phyloP scores from a whole-genome alignment of 2,113 vertebrate species.

The Corythaixoides concolor region DNA sequence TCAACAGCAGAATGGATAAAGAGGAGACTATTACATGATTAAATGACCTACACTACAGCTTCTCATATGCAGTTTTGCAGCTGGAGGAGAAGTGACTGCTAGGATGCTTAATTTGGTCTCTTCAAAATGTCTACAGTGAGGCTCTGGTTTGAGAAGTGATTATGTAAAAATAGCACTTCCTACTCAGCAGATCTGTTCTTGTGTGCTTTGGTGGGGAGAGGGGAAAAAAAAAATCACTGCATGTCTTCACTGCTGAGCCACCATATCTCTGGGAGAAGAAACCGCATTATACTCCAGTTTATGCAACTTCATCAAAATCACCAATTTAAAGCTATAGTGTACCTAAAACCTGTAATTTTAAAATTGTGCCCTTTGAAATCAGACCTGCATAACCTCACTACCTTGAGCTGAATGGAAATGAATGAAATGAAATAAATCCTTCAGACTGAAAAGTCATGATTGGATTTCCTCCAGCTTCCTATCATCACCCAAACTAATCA shows the following conservation, averaged over 20 bases:
- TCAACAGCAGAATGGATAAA: not conserved
- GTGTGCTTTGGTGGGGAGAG: not conserved
- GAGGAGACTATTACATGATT: not conserved
- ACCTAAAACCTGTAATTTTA: conserved; percentile 11
- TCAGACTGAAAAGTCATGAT: conserved; percentile 45
- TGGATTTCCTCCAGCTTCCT: conserved; percentile 51
- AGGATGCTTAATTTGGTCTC: not conserved
- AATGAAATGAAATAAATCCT: conserved; percentile 48
- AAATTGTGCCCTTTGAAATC: conserved; percentile 35
- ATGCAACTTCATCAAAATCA: conserved; percentile 50
- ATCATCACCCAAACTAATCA: conserved; percentile 44
- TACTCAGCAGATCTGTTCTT: conserved; percentile 66
- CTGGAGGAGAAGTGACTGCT: conserved; percentile 8
- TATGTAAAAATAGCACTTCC: conserved; percentile 67
- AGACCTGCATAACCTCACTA: conserved; percentile 45
- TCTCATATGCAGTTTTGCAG: not conserved
- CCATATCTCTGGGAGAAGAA: not conserved
- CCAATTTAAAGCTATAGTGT: conserved; percentile 1
- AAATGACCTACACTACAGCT: not conserved
- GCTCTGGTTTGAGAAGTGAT: conserved; percentile 38
- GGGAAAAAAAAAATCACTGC: not conserved
- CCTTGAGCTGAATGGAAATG: conserved; percentile 34
- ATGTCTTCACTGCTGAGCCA: conserved; percentile 23
- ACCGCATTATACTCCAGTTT: not conserved
- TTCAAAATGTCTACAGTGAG: conserved; percentile 42